Conservation (phyloP, 2,113 vertebrate species). For the Austrofundulus limnaeus region DNA sequence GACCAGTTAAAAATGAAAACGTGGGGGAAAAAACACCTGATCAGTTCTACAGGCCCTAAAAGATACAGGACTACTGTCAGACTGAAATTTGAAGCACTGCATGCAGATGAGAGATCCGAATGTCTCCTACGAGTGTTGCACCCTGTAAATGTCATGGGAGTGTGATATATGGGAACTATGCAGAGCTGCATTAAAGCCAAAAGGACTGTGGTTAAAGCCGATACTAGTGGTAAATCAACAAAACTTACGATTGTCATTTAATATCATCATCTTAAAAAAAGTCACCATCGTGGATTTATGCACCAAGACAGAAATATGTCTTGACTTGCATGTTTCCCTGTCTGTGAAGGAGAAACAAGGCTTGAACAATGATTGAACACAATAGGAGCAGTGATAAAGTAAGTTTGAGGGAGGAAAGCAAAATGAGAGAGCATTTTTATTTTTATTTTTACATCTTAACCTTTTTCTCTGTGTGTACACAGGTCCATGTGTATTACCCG, state of each 20-base stretch:
- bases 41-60: slow-evolving; percentile 76
- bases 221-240: slow-evolving; percentile 66
- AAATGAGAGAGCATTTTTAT: slow-evolving; percentile 3
- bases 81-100: slow-evolving; percentile 69
- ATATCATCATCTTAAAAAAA: slow-evolving; percentile 57
- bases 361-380: neutral
- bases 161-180: slow-evolving; percentile 68
- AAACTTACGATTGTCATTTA: slow-evolving; percentile 75
- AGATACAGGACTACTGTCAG: slow-evolving; percentile 73
- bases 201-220: slow-evolving; percentile 68
- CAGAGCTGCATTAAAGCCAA: slow-evolving; percentile 69
- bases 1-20: slow-evolving; percentile 40
- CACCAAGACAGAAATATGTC: slow-evolving; percentile 26
- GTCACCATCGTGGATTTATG: slow-evolving; percentile 64
- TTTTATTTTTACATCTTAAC: slow-evolving; percentile 20
- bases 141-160: slow-evolving; percentile 79
- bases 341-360: slow-evolving; percentile 1
- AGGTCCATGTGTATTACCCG: slow-evolving; percentile 19
- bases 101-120: slow-evolving; percentile 74
- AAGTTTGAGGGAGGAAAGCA: slow-evolving; percentile 1
- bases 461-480: slow-evolving; percentile 28
- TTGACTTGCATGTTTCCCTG: slow-evolving; percentile 9
- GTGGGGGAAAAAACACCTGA: slow-evolving; percentile 38
- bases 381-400: slow-evolving; percentile 2
- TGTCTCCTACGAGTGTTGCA: slow-evolving; percentile 76